Evolutionary conservation across 2,888 invertebrate species (phyloP), one percentile per base, ranked within the genome.

Genomic region (Campoplex nolae): DNA sequence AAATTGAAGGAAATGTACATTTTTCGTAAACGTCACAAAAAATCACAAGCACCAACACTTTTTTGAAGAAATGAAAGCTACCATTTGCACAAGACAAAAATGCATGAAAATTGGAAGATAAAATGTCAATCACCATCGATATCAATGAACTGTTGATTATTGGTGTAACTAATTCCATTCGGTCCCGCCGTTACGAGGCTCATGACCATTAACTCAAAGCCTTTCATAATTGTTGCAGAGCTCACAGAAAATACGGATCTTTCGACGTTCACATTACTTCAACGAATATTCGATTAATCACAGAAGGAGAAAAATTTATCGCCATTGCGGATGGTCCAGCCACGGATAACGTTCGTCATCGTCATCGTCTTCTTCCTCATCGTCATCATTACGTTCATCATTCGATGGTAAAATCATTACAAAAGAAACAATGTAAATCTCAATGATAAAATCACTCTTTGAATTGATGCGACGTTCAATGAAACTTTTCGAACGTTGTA

Each of bases 181-280:
- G 75, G 80, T 71, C 83, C 68, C 28, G 80, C 68, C 67, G 87
- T 76, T 4, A 70, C 68, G 18, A 89, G 84, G 83, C 88, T 67
- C 81, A 85, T 73, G 23, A 89, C 65, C 83, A 89, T 88, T 28
- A 89, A 42, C 28, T 87, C 83, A 3, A 85, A 78, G 4, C 88
- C 87, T 18, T 58, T 77, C 89, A 88, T 87, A 23, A 35, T 88
- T 65, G 67, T 51, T 54, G 48, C 45, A 28, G 18, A 7, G 62
- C 0, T 62, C 32, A 16, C 58, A 23, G 32, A 62, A 32, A 16
- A 62, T 16, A 62, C 62, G 16, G 62, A 62, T 62, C 7, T 62
- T 32, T 62, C 4, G 32, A 62, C 32, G 16, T 32, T 28, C 28
- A 58, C 58, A 58, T 58, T 28, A 58, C 58, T 28, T 28, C 3